Evolutionary conservation across 2,888 invertebrate species (phyloP).

Genomic region (Plagiodera versicolora): DNA sequence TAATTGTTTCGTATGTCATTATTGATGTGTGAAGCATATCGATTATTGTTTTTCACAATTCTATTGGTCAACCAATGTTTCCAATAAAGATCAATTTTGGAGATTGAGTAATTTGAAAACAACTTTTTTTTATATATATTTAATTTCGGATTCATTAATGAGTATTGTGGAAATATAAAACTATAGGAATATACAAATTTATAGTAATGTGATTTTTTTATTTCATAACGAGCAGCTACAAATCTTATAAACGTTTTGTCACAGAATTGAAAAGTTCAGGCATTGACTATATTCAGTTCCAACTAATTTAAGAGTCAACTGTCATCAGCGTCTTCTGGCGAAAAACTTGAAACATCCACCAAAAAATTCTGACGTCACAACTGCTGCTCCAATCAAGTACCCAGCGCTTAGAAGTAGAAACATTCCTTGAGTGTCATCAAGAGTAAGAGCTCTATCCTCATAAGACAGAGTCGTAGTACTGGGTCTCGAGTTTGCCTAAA

Average conservation of each 20-base stretch:
- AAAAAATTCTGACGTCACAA: slow-evolving; percentile 70
- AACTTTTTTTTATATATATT: too few species aligned
- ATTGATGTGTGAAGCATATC: too few species aligned
- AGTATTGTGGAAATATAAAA: background rate
- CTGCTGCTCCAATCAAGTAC: slow-evolving; percentile 64
- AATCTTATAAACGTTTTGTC: too few species aligned
- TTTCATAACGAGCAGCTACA: too few species aligned
- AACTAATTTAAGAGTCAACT: too few species aligned
- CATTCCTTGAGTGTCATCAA: slow-evolving; percentile 83
- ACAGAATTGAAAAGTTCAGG: too few species aligned
- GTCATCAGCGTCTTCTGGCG: slow-evolving; percentile 48
- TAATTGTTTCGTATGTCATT: too few species aligned
- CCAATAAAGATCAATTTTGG: too few species aligned
- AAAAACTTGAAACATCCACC: slow-evolving; percentile 69
- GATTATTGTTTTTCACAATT: too few species aligned
- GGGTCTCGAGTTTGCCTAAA: slow-evolving; percentile 53
- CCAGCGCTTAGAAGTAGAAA: slow-evolving; percentile 74
- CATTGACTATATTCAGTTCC: too few species aligned
- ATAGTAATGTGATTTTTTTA: background rate
- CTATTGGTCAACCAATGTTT: too few species aligned
- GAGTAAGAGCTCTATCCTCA: slow-evolving; percentile 73
- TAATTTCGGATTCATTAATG: background rate
- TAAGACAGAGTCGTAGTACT: slow-evolving; percentile 56
- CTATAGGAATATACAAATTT: background rate
- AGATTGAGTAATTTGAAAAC: too few species aligned